phyloP scores from a whole-genome alignment of 1,140 invertebrate species.

The Ostrea edulis region DNA sequence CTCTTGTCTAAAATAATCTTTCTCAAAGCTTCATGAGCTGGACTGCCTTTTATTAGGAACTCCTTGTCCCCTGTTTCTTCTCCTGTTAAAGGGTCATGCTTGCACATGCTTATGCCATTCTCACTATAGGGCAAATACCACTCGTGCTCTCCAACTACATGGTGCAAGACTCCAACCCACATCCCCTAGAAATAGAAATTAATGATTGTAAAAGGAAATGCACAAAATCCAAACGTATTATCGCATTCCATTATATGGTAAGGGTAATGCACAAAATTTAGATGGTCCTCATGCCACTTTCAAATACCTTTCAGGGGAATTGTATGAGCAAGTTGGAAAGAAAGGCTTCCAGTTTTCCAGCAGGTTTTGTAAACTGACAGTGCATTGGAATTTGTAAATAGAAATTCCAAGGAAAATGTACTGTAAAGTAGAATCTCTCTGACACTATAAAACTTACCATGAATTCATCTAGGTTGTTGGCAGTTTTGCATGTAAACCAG shows the following conservation, averaged over 20 bases:
- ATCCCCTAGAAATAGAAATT: conserved; percentile 26
- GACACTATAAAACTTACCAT: conserved; percentile 31
- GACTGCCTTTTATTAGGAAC: conserved; percentile 39
- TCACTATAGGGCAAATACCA: conserved; percentile 44
- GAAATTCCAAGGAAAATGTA: too few species aligned
- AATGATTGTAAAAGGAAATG: not conserved
- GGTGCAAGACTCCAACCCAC: conserved; percentile 44
- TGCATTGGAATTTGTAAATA: too few species aligned
- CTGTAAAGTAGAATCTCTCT: too few species aligned
- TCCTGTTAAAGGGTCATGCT: conserved; percentile 26
- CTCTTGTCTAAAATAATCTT: conserved; percentile 44
- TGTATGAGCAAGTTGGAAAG: not conserved
- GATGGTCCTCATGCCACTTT: too few species aligned
- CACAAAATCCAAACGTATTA: not conserved
- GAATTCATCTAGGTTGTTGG: conserved; percentile 24
- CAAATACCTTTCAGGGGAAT: not conserved
- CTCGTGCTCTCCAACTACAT: conserved; percentile 47
- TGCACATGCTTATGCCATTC: not conserved
- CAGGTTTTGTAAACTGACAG: too few species aligned
- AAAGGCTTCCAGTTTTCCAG: too few species aligned
- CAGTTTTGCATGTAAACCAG: conserved; percentile 39
- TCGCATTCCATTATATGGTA: too few species aligned
- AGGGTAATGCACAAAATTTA: too few species aligned
- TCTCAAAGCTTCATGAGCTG: conserved; percentile 34
- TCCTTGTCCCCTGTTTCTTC: not conserved